Base-by-base conservation (phyloP, 2,113 vertebrate species). In the Chaenogobius annularis region DNA sequence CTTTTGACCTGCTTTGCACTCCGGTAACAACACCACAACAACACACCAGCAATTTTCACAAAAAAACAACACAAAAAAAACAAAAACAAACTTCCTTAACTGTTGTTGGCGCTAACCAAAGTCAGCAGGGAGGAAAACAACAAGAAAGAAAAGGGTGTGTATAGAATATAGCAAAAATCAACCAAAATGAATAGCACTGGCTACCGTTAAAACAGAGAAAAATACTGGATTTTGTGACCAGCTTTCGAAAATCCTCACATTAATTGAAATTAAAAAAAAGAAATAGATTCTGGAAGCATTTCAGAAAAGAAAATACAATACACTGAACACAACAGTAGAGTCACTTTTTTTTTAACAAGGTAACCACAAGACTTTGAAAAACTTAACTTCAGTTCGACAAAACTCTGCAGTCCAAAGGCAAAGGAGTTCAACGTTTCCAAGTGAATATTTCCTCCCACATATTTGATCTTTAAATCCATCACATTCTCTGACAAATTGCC, bases 71-170 rank as follows among this genome's bases (percentile, higher is more conserved):
- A 1, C 26, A 31, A 31, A 31, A 31, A 2, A 31, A 31, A 31
- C 26, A 1, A 9, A 10, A 62, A 1, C 26, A 31, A 63, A 40
- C 35, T 19, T 62, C 59, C 13, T 14, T 37, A 7, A 10, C 9
- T 61, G 40, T 63, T 40, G 17, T 10, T n/a, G 19, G 8, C 17
- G 61, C 31, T 5, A 40, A 63, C 35, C 5, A 7, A 40, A 63
- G 17, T 19, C 61, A 63, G 61, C 61, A 35, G 61, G 61, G 17
- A 37, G 31, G 31, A 37, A 63, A 61, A 61, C 58, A 61, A 61
- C 17, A 61, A 17, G 23, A 31, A 31, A 31, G 26, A 26, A 19
- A 61, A 8, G 26, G 23, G 14, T 3, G 58, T 13, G 26, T 4
- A 11, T 12, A 35, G 26, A 61, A 17, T 14, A 61, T 3, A 15